phyloP scores from a whole-genome alignment of 2,888 invertebrate genomes.

The Scrobipalpa atriplicella region DNA sequence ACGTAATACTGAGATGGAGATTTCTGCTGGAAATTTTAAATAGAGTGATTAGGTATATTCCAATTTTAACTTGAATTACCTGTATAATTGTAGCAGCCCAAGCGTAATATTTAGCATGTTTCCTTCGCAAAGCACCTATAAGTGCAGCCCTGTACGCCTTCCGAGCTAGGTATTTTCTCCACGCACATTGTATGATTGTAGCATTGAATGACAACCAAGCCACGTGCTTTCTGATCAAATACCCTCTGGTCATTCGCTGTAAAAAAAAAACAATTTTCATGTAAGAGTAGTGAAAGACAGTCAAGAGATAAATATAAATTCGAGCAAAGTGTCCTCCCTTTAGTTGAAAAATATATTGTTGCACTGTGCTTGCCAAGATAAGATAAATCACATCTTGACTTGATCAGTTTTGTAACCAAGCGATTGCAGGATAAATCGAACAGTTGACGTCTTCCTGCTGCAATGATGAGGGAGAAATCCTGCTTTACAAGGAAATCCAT shows the following conservation, averaged over 20 bases:
- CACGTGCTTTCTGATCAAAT: constrained; percentile 66
- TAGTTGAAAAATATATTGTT: too few species aligned
- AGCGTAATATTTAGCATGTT: constrained; percentile 63
- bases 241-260: constrained; percentile 62
- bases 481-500: too few species aligned
- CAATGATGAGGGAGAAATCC: background rate
- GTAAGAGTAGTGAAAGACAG: background rate
- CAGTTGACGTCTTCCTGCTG: background rate
- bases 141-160: constrained; percentile 60
- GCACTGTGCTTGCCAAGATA: too few species aligned
- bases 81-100: constrained; percentile 64
- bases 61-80: constrained; percentile 51
- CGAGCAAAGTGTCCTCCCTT: too few species aligned
- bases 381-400: too few species aligned
- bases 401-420: too few species aligned
- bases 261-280: constrained; percentile 40
- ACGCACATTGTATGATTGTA: constrained; percentile 68
- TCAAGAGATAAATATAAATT: too few species aligned
- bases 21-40: too few species aligned
- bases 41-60: too few species aligned
- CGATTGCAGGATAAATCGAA: too few species aligned
- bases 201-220: constrained; percentile 67
- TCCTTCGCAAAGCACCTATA: constrained; percentile 61
- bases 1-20: too few species aligned
- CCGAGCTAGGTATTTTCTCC: constrained; percentile 59